Conservation (phyloP, 2,888 invertebrate species). For the Zygothrica quintamaculata region DNA sequence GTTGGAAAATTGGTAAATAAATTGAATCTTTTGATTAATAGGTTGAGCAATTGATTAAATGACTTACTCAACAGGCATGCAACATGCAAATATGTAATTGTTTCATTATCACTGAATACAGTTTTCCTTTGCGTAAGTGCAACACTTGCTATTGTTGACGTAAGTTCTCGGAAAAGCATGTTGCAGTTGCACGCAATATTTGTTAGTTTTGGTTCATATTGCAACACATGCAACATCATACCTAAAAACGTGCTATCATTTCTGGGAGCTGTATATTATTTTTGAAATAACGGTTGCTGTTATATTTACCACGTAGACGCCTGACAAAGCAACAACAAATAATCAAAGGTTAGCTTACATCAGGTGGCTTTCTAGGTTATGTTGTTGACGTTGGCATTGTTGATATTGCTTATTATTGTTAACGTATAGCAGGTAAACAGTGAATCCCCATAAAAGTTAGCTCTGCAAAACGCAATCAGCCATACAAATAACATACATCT, state of each 20-base stretch:
- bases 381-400: conserved; percentile 46
- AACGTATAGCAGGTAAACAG: conserved; percentile 4
- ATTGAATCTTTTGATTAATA: conserved; percentile 20
- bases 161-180: conserved; percentile 29
- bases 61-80: conserved; percentile 22
- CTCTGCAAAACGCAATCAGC: too few species aligned
- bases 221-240: conserved; percentile 5
- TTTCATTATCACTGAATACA: conserved; percentile 20
- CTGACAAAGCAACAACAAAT: conserved; percentile 1
- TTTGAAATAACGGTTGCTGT: too few species aligned
- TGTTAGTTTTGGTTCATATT: conserved; percentile 2
- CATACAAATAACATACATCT: conserved; percentile 11
- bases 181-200: conserved; percentile 2
- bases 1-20: too few species aligned
- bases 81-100: conserved; percentile 51
- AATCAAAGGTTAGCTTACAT: conserved; percentile 3
- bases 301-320: too few species aligned
- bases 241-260: conserved; percentile 18
- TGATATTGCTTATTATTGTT: conserved; percentile 26
- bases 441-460: too few species aligned
- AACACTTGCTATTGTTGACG: conserved; percentile 19
- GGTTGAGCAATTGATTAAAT: conserved; percentile 15
- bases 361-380: conserved; percentile 1
- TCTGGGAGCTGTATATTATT: conserved; percentile 10
- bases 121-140: conserved; percentile 33